Percentiles rank a stretch among this genome's conserved stretches.
Evolutionary conservation across 2,888 invertebrate species (phyloP).

Genomic region (Philereme transversata): DNA sequence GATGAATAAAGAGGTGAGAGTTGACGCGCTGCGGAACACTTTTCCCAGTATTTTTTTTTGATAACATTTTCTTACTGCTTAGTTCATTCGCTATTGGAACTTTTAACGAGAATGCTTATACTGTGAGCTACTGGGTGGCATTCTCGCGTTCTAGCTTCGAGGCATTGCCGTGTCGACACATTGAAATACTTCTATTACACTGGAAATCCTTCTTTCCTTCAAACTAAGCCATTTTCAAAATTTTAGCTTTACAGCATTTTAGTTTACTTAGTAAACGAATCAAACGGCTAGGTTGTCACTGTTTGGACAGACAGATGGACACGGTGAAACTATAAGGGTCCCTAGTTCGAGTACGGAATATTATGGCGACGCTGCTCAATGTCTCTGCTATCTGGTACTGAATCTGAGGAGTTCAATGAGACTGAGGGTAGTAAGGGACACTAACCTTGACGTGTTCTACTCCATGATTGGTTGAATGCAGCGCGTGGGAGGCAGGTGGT

Average conservation of each 20-base stretch:
- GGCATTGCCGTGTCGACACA: constrained; percentile 36
- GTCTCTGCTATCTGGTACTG: no score
- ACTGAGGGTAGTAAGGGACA: neutral
- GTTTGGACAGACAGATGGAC: no score
- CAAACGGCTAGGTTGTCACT: no score
- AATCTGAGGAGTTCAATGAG: no score
- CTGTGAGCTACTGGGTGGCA: constrained; percentile 24
- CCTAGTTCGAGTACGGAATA: no score
- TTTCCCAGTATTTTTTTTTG: neutral
- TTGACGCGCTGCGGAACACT: no score
- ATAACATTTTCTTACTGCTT: neutral
- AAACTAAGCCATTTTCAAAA: no score
- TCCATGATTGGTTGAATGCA: constrained; percentile 79
- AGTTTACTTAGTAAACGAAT: no score
- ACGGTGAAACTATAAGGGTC: no score
- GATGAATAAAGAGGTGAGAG: no score
- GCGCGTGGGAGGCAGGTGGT: constrained; percentile 73
- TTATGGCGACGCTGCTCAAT: no score
- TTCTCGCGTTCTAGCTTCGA: constrained; percentile 43
- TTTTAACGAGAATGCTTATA: constrained; percentile 25
- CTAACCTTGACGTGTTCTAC: constrained; percentile 78
- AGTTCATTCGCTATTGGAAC: constrained; percentile 19
- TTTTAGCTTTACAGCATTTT: no score
- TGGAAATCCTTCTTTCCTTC: constrained; percentile 6
- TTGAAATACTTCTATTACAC: constrained; percentile 18